Evolutionary conservation across 2,797 vertebrate species (phyloP).

Genomic region (Coregonus sp.): DNA sequence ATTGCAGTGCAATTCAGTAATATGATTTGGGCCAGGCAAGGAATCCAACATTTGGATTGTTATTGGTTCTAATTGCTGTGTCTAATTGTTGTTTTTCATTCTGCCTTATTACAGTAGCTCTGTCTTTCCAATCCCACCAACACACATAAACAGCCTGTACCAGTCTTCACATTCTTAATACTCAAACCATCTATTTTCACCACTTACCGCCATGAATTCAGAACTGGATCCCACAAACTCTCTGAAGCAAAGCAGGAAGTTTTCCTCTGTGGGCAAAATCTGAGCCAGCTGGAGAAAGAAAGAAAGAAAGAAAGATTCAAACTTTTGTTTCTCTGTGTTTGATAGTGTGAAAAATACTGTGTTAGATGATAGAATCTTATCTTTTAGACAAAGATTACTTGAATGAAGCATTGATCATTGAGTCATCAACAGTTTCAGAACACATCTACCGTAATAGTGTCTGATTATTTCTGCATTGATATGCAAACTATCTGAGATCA

Average conservation of each 20-base stretch:
- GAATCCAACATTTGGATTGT: no score
- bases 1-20: neutral
- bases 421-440: neutral
- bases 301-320: neutral
- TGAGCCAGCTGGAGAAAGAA: slow-evolving; percentile 83
- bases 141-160: neutral
- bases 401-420: neutral
- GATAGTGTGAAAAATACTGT: neutral
- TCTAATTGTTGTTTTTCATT: neutral
- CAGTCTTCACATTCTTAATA: neutral
- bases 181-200: neutral
- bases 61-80: neutral
- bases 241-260: slow-evolving; percentile 94
- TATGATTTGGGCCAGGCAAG: neutral
- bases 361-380: neutral
- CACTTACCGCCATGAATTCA: slow-evolving; percentile 92
- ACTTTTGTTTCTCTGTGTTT: neutral
- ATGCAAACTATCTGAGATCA: neutral
- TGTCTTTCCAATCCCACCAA: neutral
- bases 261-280: slow-evolving; percentile 95
- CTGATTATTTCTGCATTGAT: neutral
- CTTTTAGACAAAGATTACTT: neutral
- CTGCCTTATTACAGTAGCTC: neutral
- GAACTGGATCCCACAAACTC: slow-evolving; percentile 92
- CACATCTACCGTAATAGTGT: neutral